Evolutionary conservation across 92 coral and sea anemone genomes (phyloP), one percentile per base, ranked within the genome.

Genomic region (Zoanthus sansibaricus): DNA sequence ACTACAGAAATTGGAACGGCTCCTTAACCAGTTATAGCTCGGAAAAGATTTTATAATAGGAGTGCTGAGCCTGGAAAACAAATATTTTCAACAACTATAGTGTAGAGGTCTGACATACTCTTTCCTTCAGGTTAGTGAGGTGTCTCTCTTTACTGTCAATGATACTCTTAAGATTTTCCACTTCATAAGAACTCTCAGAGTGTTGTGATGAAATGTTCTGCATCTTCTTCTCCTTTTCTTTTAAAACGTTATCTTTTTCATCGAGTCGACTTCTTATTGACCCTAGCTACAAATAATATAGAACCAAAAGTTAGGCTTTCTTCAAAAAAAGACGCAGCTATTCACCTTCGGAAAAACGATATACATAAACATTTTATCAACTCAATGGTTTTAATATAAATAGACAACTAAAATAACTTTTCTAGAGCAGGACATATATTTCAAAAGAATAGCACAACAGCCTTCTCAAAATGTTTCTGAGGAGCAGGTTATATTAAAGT

Each of bases 61-160:
- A 16, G 3, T 33, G 10, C 13, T 25, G 14, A 67, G 7, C 14
- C 20, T 13, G 7, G 6, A 62, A 16, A 67, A 67, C 72, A 69
- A 69, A 30, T 7, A 20, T 69, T 6, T 37, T 37, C 42, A 37
- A 37, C 42, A 37, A 37, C 42, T 37, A 37, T 37, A 37, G 3
- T 37, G 42, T 67, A 30, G 20, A 7, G 49, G 79, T 13, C 55
- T 20, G 17, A 31, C 88, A 78, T 78, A 93, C 99, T 86, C 94
- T 97, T 46, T 92, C 93, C 80, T 94, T 92, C 5, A 97, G 77
- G 70, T 89, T 93, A 0, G 89, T 78, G 7, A 95, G 87, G 59
- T 97, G 97, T 80, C 98, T 95, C 66, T 97, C 99, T 87, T 95
- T 97, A 20, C 98, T 93, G 52, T 87, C 93, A 44, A 97, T 89